These are phyloP conservation scores for Gymnopithys bicolor DNA, from an alignment of 2,797 vertebrate species.

Conservation along the genomic window DNA sequence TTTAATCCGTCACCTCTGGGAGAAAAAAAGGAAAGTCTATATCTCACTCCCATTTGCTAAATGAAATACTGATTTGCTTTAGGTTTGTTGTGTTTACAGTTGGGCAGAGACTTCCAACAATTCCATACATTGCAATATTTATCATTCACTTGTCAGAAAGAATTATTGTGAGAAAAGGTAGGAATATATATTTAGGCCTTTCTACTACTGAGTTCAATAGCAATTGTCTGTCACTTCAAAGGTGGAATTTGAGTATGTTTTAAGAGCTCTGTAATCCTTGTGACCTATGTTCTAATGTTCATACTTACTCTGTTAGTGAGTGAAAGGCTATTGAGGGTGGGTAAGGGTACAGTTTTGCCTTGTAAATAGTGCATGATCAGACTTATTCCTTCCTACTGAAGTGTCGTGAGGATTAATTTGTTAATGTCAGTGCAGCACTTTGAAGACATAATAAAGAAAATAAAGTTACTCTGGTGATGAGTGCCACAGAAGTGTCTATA, in stretches of 20 bases:
- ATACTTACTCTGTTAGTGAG: neutral
- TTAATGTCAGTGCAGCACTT: slow-evolving; percentile 70
- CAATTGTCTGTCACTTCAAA: neutral
- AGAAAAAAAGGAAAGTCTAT: neutral
- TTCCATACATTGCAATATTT: neutral
- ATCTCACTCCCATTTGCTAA: neutral
- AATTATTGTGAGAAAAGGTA: neutral
- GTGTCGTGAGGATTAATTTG: slow-evolving; percentile 60
- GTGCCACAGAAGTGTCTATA: slow-evolving; percentile 68
- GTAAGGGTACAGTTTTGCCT: slow-evolving; percentile 24
- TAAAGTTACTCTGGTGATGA: slow-evolving; percentile 70
- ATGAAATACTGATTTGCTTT: neutral
- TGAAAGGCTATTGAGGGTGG: neutral
- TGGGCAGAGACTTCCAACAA: neutral
- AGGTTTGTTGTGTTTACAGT: neutral
- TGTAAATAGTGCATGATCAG: slow-evolving; percentile 46
- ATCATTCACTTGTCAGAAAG: neutral
- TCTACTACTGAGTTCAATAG: neutral
- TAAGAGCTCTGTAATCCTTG: neutral
- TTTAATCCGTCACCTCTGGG: neutral
- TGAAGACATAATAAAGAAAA: slow-evolving; percentile 67
- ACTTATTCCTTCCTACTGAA: slow-evolving; percentile 34
- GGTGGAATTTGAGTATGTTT: neutral
- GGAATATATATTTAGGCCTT: neutral
- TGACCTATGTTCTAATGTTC: neutral